phyloP scores from a whole-genome alignment of 2,113 vertebrate species.

The Willisornis vidua region DNA sequence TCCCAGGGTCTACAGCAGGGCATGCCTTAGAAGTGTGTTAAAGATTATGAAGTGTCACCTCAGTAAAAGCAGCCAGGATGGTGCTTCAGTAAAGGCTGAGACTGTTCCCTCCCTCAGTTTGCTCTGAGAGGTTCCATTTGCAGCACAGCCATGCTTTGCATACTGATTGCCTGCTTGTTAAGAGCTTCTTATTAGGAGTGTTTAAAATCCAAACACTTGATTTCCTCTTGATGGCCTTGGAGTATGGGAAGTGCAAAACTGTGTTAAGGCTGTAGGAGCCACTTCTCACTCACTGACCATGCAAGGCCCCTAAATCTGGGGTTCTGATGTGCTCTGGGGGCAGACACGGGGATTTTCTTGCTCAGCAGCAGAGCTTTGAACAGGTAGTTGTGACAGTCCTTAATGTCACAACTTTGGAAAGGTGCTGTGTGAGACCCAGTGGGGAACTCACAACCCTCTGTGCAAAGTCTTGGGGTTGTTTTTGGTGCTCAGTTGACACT shows the following conservation, averaged over 20 bases:
- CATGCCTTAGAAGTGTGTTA: neutral
- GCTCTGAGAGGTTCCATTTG: neutral
- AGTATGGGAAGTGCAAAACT: neutral
- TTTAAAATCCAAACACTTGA: neutral
- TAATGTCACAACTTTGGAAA: neutral
- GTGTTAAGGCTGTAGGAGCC: neutral
- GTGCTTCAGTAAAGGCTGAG: neutral
- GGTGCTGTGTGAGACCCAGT: neutral
- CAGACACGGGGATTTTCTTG: neutral
- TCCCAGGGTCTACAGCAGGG: neutral
- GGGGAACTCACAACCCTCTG: neutral
- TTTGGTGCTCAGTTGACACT: neutral
- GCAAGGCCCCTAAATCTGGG: neutral
- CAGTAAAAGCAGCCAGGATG: neutral
- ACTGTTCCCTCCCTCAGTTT: neutral
- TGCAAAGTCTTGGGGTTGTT: neutral
- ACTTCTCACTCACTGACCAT: neutral
- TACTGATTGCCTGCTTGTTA: neutral
- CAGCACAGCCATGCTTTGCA: neutral
- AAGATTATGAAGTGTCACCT: neutral
- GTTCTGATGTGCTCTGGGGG: neutral
- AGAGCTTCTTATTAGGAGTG: neutral
- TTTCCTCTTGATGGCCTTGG: neutral
- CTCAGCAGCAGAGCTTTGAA: neutral
- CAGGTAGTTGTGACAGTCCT: neutral